Percentiles rank a stretch among this genome's conserved stretches.
phyloP scores from a whole-genome alignment of 2,113 vertebrate species.

The Hiodon alosoides region DNA sequence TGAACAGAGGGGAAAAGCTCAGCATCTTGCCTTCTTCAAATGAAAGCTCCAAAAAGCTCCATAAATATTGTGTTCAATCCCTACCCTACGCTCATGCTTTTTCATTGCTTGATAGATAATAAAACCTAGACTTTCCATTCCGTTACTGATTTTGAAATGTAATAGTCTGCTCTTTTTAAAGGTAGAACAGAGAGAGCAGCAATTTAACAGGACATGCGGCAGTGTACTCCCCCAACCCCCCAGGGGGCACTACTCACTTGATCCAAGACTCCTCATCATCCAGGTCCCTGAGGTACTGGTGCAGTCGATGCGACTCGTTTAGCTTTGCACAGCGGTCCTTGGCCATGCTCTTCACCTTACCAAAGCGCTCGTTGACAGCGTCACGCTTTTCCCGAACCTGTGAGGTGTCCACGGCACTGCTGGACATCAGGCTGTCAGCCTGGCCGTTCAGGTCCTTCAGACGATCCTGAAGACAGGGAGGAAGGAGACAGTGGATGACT shows the following conservation, averaged over 20 bases:
- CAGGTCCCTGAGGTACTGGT: conserved; percentile 98
- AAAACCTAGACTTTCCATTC: too few relatives aligned
- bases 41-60: too few relatives aligned
- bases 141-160: too few relatives aligned
- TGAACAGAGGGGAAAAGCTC: not conserved
- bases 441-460: conserved; percentile 95
- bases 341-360: conserved; percentile 88
- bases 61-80: too few relatives aligned
- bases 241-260: conserved; percentile 67
- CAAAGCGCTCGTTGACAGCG: conserved; percentile 83
- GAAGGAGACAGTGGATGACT: not conserved
- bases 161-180: not conserved
- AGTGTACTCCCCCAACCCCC: not conserved
- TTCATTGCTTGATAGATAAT: too few relatives aligned
- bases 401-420: conserved; percentile 89
- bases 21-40: too few relatives aligned
- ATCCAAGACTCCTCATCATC: conserved; percentile 98
- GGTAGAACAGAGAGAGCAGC: not conserved
- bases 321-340: conserved; percentile 75
- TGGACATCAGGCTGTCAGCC: conserved; percentile 92
- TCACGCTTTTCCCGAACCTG: conserved; percentile 91
- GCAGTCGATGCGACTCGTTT: conserved; percentile 91
- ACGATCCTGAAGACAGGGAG: conserved; percentile 69
- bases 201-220: not conserved
- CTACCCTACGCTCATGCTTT: too few relatives aligned